These are phyloP conservation scores for Sylvia atricapilla DNA, from an alignment of 2,113 vertebrate genomes.

Conservation along the genomic window DNA sequence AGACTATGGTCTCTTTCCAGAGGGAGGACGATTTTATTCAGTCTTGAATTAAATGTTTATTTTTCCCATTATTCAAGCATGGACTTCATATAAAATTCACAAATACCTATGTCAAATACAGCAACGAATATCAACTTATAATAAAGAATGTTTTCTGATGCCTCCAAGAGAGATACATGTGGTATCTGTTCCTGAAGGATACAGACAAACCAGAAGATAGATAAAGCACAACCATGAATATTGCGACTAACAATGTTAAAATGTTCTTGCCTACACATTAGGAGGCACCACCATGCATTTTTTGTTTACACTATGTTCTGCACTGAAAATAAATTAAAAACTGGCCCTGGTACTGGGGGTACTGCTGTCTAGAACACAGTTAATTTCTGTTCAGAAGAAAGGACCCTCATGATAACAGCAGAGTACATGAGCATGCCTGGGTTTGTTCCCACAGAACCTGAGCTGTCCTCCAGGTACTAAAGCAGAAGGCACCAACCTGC, in stretches of 20 bases:
- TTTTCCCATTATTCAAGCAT: background rate
- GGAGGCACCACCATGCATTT: background rate
- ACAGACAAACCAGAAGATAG: background rate
- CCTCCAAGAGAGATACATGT: rapidly evolving
- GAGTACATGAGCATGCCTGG: rapidly evolving
- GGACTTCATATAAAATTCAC: background rate
- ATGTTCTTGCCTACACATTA: background rate
- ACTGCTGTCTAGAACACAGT: background rate
- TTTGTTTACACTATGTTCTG: background rate
- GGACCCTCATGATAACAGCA: background rate
- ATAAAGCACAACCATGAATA: background rate
- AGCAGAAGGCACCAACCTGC: background rate
- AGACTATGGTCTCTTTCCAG: background rate
- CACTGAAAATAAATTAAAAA: background rate
- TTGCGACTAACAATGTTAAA: background rate
- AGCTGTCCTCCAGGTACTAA: background rate
- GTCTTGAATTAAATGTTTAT: background rate
- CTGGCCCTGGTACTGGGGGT: background rate
- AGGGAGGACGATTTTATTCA: background rate
- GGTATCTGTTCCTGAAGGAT: background rate
- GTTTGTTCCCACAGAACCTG: background rate
- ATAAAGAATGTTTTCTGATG: too few relatives aligned
- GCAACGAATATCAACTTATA: rapidly evolving
- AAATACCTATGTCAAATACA: background rate
- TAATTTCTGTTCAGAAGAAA: background rate